phyloP scores from a whole-genome alignment of 2,113 vertebrate genomes.

The Emydocephalus ijimae region DNA sequence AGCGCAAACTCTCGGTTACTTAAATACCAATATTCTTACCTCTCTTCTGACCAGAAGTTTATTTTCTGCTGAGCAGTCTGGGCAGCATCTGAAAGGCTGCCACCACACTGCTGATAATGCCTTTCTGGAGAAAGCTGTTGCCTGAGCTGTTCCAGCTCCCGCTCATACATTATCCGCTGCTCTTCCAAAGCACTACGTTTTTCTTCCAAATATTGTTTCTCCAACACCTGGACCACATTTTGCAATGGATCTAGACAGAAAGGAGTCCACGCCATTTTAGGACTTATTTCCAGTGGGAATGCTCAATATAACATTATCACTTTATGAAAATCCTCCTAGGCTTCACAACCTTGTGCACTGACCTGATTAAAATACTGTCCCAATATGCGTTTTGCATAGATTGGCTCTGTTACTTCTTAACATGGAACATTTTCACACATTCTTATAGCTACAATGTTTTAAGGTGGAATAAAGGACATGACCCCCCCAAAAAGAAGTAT shows the following conservation, averaged over 20 bases:
- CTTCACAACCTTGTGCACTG: neutral
- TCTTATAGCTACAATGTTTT: neutral
- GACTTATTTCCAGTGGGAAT: neutral
- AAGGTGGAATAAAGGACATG: neutral
- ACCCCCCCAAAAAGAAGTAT: neutral
- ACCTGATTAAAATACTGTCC: neutral
- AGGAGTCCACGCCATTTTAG: neutral
- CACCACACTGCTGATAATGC: constrained; percentile 74
- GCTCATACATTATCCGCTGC: constrained; percentile 94
- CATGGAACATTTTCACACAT: neutral
- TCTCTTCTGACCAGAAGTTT: constrained; percentile 91
- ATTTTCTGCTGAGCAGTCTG: constrained; percentile 83
- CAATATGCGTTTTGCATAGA: neutral
- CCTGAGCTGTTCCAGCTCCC: constrained; percentile 88
- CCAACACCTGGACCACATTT: constrained; percentile 91
- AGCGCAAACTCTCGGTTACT: neutral
- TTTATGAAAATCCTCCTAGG: neutral
- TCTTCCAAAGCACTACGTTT: constrained; percentile 92
- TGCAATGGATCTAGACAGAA: constrained; percentile 85
- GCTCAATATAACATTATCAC: neutral
- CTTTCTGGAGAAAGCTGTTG: constrained; percentile 92
- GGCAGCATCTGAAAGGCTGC: constrained; percentile 79
- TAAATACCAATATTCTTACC: constrained; percentile 68
- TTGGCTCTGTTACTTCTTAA: neutral
- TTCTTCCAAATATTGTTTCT: constrained; percentile 96